phyloP scores from a whole-genome alignment of 2,113 vertebrate genomes.

The Eretmochelys imbricata region DNA sequence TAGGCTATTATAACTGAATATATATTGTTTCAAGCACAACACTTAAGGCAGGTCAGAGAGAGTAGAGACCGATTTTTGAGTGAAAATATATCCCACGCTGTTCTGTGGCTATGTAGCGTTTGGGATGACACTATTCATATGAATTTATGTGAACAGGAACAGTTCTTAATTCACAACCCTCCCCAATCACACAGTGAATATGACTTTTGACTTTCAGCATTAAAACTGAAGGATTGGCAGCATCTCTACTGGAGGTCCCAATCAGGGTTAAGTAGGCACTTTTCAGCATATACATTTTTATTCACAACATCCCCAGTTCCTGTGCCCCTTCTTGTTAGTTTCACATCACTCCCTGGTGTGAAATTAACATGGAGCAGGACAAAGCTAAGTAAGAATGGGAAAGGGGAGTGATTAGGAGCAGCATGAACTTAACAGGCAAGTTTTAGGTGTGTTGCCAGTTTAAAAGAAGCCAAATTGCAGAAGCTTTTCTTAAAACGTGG shows the following conservation, averaged over 20 bases:
- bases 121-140: not conserved
- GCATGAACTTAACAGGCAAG: not conserved
- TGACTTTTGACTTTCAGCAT: not conserved
- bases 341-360: not conserved
- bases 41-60: not conserved
- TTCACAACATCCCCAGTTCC: not conserved
- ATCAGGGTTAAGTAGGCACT: not conserved
- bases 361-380: not conserved
- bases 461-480: not conserved
- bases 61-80: not conserved
- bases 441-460: not conserved
- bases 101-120: not conserved
- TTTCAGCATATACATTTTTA: not conserved
- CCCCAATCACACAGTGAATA: no score
- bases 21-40: not conserved
- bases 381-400: not conserved
- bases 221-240: not conserved
- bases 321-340: not conserved
- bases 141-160: not conserved
- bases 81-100: not conserved
- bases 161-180: not conserved
- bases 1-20: not conserved
- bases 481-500: not conserved
- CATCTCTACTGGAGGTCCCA: not conserved
- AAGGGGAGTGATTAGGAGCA: not conserved